Conservation (phyloP, 2,888 invertebrate species). For the Allolobophora icterica region DNA sequence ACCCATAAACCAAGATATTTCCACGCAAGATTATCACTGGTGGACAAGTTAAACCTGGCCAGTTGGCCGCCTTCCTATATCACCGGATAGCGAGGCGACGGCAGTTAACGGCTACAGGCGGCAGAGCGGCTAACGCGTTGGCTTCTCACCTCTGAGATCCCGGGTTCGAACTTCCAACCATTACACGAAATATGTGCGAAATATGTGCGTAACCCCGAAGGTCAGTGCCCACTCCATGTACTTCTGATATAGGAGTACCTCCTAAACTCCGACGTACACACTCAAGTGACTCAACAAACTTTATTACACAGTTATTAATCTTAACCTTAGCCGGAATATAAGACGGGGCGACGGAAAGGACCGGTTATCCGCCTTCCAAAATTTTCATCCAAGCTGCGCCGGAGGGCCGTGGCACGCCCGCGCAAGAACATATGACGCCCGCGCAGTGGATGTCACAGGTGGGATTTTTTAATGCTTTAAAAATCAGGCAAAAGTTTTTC, state of each 20-base stretch:
- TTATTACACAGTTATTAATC: background rate
- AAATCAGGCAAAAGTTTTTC: too few relatives aligned
- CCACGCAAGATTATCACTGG: background rate
- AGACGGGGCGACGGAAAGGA: too few relatives aligned
- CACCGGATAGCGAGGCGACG: background rate
- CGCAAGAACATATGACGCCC: too few relatives aligned
- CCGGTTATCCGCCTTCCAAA: too few relatives aligned
- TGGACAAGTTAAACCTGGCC: background rate
- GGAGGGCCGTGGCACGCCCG: too few relatives aligned
- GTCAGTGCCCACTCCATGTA: background rate
- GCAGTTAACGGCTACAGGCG: background rate
- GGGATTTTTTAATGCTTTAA: too few relatives aligned
- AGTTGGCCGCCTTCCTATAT: background rate
- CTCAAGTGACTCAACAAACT: too few relatives aligned
- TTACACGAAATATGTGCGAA: background rate
- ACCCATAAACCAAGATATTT: constrained; percentile 11
- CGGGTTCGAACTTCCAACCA: background rate
- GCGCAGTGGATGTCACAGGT: too few relatives aligned
- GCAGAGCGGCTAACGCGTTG: background rate
- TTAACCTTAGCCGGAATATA: background rate
- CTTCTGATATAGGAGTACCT: background rate
- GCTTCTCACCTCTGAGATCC: background rate
- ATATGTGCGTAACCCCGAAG: too few relatives aligned
- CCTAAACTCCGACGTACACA: too few relatives aligned
- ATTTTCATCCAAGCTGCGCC: too few relatives aligned